Percentiles rank a stretch among this genome's conserved stretches.
Conservation (phyloP, 2,888 invertebrate species). For the Liodrosophila aerea region DNA sequence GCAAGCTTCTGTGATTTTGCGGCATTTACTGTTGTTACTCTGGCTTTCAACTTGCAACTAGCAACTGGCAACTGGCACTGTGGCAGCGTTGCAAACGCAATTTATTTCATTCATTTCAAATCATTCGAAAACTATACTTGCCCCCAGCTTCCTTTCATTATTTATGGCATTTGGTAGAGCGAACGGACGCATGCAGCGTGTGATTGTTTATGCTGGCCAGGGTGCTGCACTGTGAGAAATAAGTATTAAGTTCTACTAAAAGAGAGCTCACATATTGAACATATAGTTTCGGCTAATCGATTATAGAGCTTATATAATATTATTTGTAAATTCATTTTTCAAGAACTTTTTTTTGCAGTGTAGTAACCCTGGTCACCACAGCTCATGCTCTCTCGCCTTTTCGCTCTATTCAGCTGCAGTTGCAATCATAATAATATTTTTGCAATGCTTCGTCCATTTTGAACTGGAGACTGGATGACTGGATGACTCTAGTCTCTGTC, state of each 20-base stretch:
- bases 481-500: conserved; percentile 26
- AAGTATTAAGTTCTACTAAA: no score
- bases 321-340: no score
- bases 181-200: conserved; percentile 61
- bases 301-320: no score
- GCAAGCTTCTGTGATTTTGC: conserved; percentile 30
- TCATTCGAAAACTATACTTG: conserved; percentile 49
- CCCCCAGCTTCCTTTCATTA: conserved; percentile 51
- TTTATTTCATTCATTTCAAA: conserved; percentile 61
- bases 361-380: not conserved
- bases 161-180: conserved; percentile 57
- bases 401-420: conserved; percentile 27
- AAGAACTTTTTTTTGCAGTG: no score
- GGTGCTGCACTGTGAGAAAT: no score
- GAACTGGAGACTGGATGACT: conserved; percentile 26
- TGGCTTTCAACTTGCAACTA: conserved; percentile 8
- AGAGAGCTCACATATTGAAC: no score
- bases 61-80: conserved; percentile 7
- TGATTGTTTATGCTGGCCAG: conserved; percentile 61
- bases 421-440: conserved; percentile 67
- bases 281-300: no score
- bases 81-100: conserved; percentile 36
- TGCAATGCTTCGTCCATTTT: conserved; percentile 48
- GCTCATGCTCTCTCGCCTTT: not conserved
- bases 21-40: conserved; percentile 37